A percentile compares a stretch with the other conserved stretches of the same genome.
phyloP scores from a whole-genome alignment of 2,797 vertebrate species.

The Falco berigora region DNA sequence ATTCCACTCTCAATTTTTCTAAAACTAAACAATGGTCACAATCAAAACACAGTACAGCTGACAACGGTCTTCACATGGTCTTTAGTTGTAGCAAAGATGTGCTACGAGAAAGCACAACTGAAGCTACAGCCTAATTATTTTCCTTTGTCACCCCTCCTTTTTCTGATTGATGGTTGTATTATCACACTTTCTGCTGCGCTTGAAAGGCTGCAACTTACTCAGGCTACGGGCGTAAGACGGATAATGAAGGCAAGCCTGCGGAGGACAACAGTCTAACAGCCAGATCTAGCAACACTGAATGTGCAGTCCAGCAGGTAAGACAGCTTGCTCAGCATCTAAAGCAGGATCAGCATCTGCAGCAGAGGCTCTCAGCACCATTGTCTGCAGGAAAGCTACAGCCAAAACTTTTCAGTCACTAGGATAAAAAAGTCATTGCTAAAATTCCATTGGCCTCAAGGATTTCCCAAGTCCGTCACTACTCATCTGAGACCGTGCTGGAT shows the following conservation, averaged over 20 bases:
- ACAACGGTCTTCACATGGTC: background rate
- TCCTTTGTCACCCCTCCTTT: too few relatives aligned
- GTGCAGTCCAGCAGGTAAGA: background rate
- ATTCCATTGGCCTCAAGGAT: background rate
- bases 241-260: background rate
- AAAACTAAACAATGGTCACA: background rate
- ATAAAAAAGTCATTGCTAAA: background rate
- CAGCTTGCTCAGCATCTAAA: background rate
- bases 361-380: background rate
- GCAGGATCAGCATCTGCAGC: background rate
- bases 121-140: too few relatives aligned
- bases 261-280: background rate
- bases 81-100: background rate
- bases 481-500: background rate
- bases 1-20: background rate
- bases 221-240: background rate
- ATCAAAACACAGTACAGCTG: background rate
- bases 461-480: background rate
- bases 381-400: background rate
- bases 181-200: background rate
- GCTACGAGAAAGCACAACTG: too few relatives aligned
- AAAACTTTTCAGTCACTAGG: background rate
- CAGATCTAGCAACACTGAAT: background rate
- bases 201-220: background rate
- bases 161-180: too few relatives aligned